phyloP scores from a whole-genome alignment of 2,113 vertebrate species.

The Albula glossodonta region DNA sequence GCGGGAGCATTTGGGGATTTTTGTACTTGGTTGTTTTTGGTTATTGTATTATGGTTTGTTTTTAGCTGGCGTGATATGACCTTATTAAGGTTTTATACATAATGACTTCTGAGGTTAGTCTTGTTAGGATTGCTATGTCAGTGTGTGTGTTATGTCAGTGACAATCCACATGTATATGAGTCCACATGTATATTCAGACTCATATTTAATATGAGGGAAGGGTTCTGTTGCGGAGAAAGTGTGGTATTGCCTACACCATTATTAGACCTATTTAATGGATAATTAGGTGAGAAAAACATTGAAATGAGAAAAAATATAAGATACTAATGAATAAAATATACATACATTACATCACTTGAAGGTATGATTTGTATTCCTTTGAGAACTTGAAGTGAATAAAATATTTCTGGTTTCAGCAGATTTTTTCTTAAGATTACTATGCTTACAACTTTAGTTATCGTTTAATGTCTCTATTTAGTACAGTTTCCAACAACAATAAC shows the following conservation, averaged over 20 bases:
- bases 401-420: background rate
- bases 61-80: background rate
- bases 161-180: too few relatives aligned
- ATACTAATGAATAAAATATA: background rate
- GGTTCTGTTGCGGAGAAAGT: background rate
- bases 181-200: too few relatives aligned
- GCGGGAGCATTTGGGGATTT: slow-evolving; percentile 30
- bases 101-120: background rate
- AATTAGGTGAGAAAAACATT: too few relatives aligned
- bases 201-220: too few relatives aligned
- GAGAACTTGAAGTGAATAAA: background rate
- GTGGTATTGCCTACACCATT: background rate
- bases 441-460: background rate
- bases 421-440: background rate
- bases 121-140: background rate
- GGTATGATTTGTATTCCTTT: background rate
- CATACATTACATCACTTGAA: background rate
- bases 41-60: slow-evolving; percentile 15
- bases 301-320: too few relatives aligned
- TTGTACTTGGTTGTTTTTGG: slow-evolving; percentile 32
- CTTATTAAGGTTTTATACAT: background rate
- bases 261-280: background rate
- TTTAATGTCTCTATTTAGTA: background rate
- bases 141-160: too few relatives aligned
- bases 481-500: background rate